phyloP scores from a whole-genome alignment of 2,113 vertebrate species.

The Nyctibius bracteatus region DNA sequence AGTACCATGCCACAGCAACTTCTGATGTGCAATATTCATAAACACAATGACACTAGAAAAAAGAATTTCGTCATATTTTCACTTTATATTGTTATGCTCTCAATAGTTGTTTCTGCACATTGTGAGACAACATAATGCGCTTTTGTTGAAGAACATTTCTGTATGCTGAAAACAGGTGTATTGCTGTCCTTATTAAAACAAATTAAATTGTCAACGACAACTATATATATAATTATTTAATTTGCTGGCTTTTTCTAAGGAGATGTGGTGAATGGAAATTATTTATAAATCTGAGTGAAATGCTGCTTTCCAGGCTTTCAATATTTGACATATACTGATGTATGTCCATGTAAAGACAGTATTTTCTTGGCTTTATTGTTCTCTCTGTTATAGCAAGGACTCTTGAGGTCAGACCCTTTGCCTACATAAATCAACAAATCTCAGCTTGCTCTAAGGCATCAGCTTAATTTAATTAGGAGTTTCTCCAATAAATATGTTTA shows the following conservation, averaged over 20 bases:
- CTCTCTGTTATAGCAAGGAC: background rate
- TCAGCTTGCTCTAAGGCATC: background rate
- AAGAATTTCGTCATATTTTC: slow-evolving; percentile 1
- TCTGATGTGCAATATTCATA: background rate
- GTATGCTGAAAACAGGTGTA: slow-evolving; percentile 36
- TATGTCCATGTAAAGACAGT: background rate
- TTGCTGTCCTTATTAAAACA: slow-evolving; percentile 44
- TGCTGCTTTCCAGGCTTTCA: background rate
- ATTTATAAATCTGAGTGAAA: background rate
- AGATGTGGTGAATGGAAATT: background rate
- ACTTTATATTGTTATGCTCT: background rate
- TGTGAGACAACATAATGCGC: slow-evolving; percentile 20
- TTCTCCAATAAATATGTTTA: background rate
- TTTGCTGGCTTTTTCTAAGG: slow-evolving; percentile 8
- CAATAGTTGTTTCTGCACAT: background rate
- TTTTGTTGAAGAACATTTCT: slow-evolving; percentile 47
- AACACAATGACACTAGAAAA: background rate
- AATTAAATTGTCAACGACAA: slow-evolving; percentile 36
- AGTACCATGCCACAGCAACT: background rate
- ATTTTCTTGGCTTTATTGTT: background rate
- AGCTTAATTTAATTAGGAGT: background rate
- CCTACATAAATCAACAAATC: background rate
- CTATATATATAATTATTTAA: slow-evolving; percentile 42
- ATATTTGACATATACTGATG: background rate
- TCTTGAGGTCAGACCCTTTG: background rate